Conservation (phyloP, 2,888 invertebrate genomes). For the Gibbula magus region DNA sequence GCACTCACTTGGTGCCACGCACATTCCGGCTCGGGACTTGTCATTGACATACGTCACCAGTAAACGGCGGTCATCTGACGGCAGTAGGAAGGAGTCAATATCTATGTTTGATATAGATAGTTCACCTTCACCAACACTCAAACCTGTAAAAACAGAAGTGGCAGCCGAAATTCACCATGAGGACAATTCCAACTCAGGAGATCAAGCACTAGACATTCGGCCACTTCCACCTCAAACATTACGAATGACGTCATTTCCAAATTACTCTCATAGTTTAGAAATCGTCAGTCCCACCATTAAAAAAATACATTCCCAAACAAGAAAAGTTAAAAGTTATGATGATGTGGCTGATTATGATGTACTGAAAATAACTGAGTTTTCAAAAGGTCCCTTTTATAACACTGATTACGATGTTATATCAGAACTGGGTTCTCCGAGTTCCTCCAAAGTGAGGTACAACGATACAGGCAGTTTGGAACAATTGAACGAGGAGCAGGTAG, state of each 20-base stretch:
- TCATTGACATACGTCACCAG: background rate
- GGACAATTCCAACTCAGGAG: background rate
- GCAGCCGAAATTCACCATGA: slow-evolving; percentile 55
- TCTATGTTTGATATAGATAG: slow-evolving; percentile 21
- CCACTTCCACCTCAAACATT: slow-evolving; percentile 16
- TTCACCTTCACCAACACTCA: slow-evolving; percentile 42
- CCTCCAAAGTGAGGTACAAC: slow-evolving; percentile 75
- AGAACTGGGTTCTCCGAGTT: slow-evolving; percentile 59
- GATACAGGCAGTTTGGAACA: slow-evolving; percentile 78
- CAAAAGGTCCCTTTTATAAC: slow-evolving; percentile 66
- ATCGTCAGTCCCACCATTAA: slow-evolving; percentile 40
- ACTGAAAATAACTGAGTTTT: slow-evolving; percentile 70
- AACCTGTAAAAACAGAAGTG: slow-evolving; percentile 48
- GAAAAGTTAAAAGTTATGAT: slow-evolving; percentile 68
- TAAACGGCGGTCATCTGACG: background rate
- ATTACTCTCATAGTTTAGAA: slow-evolving; percentile 57
- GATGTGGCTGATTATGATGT: slow-evolving; percentile 68
- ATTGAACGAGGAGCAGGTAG: slow-evolving; percentile 70
- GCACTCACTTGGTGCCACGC: slow-evolving; percentile 56
- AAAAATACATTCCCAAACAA: slow-evolving; percentile 30
- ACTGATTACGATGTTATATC: slow-evolving; percentile 66
- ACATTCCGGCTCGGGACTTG: background rate
- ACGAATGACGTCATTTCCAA: background rate
- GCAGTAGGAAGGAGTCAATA: background rate
- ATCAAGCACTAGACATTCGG: slow-evolving; percentile 5